phyloP scores from a whole-genome alignment of 2,113 vertebrate species.

The Gobius niger region DNA sequence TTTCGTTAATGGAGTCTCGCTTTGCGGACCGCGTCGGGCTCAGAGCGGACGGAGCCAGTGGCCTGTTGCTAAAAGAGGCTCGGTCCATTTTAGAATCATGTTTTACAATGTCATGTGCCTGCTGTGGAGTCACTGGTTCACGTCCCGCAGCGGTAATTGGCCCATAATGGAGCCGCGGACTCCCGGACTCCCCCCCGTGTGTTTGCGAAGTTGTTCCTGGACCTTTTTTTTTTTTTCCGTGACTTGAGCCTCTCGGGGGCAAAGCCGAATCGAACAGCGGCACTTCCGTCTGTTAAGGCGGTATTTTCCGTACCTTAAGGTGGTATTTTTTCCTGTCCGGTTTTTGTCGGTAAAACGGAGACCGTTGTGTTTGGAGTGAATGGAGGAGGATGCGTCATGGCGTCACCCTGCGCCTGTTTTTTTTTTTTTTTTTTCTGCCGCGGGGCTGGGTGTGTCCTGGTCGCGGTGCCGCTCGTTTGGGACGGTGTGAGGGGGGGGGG shows the following conservation, averaged over 20 bases:
- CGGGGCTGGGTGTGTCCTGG: constrained; percentile 10
- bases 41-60: no score
- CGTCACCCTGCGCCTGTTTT: constrained; percentile 2
- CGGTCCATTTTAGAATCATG: no score
- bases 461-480: neutral
- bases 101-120: no score
- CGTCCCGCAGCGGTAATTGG: no score
- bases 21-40: neutral
- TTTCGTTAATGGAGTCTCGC: neutral
- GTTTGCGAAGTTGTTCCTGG: neutral
- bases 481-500: neutral
- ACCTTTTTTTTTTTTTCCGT: neutral
- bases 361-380: neutral
- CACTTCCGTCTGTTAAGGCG: constrained; percentile 2
- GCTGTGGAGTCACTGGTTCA: no score
- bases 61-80: no score
- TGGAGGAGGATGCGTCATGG: constrained; percentile 1
- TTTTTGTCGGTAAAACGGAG: neutral
- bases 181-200: neutral
- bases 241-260: neutral
- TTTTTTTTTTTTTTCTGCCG: neutral
- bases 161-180: neutral
- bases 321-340: neutral
- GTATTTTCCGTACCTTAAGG: neutral
- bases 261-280: neutral